Evolutionary conservation across 2,888 invertebrate species (phyloP), one percentile per base, ranked within the genome.

Genomic region (Caenorhabditis drosophilae): DNA sequence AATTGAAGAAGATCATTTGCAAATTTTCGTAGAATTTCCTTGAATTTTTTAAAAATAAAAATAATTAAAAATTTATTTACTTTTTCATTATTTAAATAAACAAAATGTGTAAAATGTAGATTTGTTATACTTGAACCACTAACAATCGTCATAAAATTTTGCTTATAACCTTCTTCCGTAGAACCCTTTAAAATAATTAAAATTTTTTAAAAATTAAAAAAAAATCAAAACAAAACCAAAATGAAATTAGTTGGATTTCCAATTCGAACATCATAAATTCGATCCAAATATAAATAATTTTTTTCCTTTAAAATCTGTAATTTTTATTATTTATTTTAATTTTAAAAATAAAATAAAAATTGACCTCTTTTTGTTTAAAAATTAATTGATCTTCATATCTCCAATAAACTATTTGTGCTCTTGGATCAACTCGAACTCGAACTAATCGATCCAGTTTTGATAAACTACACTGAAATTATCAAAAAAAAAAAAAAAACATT

Each of bases 381-480:
- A 58, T 40, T 26, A 50, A 51, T n/a, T 35, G 31, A 12, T 67
- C 68, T 22, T 59, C 53, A 23, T 53, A 67, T 6, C 64, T 38
- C 78, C 78, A 78, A 42, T 75, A 77, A n/a, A 78, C 20, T 38
- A 77, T 75, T 41, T 74, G 72, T 0, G 62, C 75, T 1, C 61
- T 53, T 4, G 73, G 75, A 54, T 78, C 77, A 20, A 74, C 47
- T 46, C 61, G 62, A 31, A 75, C 46, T n/a, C 46, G 44, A 1
- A 67, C 62, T 7, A 47, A 23, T n/a, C 47, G 40, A 26, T 54
- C 46, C 7, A 54, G 23, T 1, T 56, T 23, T 7, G 23, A 18
- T 6, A 45, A 16, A 23, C 22, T 42, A 20, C 12, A 23, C 42
- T 42, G 42, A 47, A 23, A 44, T 40, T 12, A 54, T n/a, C n/a